phyloP scores from a whole-genome alignment of 1,140 invertebrate genomes.

The Musca vetustissima region DNA sequence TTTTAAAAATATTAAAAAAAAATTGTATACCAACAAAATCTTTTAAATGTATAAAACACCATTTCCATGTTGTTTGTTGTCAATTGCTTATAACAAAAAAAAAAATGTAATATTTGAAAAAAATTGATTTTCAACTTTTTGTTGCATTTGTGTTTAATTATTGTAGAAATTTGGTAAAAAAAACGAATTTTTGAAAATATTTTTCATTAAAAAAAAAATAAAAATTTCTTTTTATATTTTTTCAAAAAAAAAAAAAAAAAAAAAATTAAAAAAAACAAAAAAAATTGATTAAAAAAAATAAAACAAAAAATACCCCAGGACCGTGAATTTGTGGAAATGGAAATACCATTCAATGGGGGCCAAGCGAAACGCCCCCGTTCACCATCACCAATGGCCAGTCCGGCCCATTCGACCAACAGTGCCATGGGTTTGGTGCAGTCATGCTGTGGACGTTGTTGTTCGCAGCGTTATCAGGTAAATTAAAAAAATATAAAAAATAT shows the following conservation, averaged over 20 bases:
- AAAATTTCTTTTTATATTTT: not conserved
- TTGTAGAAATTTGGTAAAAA: not conserved
- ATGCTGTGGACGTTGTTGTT: conserved; percentile 83
- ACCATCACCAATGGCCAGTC: conserved; percentile 81
- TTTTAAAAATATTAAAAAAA: too few relatives aligned
- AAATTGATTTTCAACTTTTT: not conserved
- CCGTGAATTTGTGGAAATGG: conserved; percentile 94
- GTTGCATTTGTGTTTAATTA: conserved; percentile 9
- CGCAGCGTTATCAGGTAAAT: conserved; percentile 83
- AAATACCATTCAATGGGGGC: conserved; percentile 86
- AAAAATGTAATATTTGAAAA: conserved; percentile 9
- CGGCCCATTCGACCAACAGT: conserved; percentile 79
- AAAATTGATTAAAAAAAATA: too few relatives aligned
- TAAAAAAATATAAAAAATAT: too few relatives aligned
- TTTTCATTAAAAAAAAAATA: not conserved
- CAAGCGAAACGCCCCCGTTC: conserved; percentile 84
- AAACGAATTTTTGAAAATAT: not conserved
- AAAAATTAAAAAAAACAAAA: not conserved
- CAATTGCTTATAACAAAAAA: conserved; percentile 2
- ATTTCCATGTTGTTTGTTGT: conserved; percentile 15
- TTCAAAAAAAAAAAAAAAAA: not conserved
- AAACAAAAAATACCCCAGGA: conserved; percentile 80
- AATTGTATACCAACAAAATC: too few relatives aligned
- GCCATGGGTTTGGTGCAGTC: conserved; percentile 74
- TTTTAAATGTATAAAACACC: not conserved